Percentiles rank a stretch among this genome's conserved stretches.
Conservation (phyloP, 2,888 invertebrate species). For the Biston stratarius region DNA sequence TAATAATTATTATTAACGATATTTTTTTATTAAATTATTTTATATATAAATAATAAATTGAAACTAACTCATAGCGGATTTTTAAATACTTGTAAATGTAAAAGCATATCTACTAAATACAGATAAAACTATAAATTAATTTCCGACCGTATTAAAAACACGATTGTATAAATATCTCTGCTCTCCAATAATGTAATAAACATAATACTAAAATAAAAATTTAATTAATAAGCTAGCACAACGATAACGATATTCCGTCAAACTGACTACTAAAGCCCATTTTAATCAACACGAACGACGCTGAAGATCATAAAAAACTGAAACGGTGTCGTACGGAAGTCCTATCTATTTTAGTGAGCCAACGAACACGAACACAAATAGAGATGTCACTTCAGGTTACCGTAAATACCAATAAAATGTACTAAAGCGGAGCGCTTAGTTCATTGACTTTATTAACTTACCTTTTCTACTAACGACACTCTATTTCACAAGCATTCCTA, state of each 20-base stretch:
- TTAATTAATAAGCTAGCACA: constrained; percentile 15
- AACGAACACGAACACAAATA: constrained; percentile 10
- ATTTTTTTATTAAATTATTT: too few relatives aligned
- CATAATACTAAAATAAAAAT: not conserved
- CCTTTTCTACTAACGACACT: not conserved
- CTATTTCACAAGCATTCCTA: too few relatives aligned
- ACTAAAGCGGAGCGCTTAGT: not conserved
- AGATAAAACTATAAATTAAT: too few relatives aligned
- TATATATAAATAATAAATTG: too few relatives aligned
- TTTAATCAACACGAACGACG: constrained; percentile 34
- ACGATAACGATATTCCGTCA: constrained; percentile 1
- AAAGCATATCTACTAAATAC: too few relatives aligned
- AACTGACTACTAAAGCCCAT: constrained; percentile 25
- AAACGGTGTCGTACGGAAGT: constrained; percentile 29
- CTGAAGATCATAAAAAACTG: constrained; percentile 26
- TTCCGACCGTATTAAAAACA: too few relatives aligned
- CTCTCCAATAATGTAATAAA: not conserved
- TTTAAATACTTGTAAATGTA: too few relatives aligned
- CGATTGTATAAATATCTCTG: too few relatives aligned
- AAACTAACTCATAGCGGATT: too few relatives aligned
- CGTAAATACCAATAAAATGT: constrained; percentile 11
- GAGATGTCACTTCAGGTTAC: constrained; percentile 13
- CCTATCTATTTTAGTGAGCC: constrained; percentile 14
- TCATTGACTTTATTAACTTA: not conserved
- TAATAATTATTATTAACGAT: too few relatives aligned